Base-by-base conservation (phyloP, 2,888 invertebrate genomes). In the Phalera bucephala region DNA sequence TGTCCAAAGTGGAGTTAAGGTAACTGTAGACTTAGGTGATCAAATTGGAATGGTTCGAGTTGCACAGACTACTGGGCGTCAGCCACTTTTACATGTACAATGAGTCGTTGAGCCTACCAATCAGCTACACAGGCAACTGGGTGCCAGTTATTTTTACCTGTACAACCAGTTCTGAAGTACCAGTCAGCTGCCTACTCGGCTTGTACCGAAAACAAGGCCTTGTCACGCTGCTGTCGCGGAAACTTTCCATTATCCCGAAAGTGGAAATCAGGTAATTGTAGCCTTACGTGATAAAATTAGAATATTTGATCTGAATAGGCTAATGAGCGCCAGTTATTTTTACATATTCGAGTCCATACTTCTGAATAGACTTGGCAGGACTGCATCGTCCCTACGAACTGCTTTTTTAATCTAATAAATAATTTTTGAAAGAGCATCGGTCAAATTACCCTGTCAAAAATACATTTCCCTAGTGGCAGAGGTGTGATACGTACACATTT, bases 81-180 rank as follows among this genome's bases (percentile, higher is more conserved):
- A 93, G 92, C 33, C 96, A 97, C 76, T 96, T 97, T 79, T 96
- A 96, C 34, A 94, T 97, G 82, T 97, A 97, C 88, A 97, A 97
- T 74, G 95, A 96, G 73, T 96, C 97, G 0, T 90, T 97, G 27
- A 96, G 97, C 11, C 84, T 91, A 0, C 93, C 94, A 32, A 95
- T 95, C 8, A 92, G 92, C 10, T 97, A 97, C 96, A 97, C 80
- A 91, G 93, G 5, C 81, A 97, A 23, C 86, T 97, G 52, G 97
- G 97, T 0, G 95, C 95, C 22, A 93, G 92, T 32, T 96, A 97
- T 75, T 96, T 97, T 79, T 96, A 96, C 34, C 94, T 97, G 82
- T 97, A 97, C 88, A 97, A 97, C 75, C 95, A 96, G 73, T 96
- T 97, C 0, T 90, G 97, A 26, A 96, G 83, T 91, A 0, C 93